Conservation (phyloP, 2,888 invertebrate species). For the Trichogramma evanescens region DNA sequence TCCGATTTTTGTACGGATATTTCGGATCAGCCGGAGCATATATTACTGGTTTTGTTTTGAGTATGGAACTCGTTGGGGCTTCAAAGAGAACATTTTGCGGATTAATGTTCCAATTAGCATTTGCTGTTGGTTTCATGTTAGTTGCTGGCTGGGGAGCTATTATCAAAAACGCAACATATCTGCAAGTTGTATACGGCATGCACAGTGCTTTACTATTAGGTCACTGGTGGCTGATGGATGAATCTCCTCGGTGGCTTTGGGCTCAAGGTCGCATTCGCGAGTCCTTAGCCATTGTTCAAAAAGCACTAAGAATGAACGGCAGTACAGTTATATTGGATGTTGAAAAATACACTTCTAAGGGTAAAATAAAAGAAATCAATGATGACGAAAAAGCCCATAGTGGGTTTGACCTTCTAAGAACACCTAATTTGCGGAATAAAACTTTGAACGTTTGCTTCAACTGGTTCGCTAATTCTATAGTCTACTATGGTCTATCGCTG, state of each 20-base stretch:
- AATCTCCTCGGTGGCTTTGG: conserved; percentile 85
- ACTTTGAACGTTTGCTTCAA: conserved; percentile 74
- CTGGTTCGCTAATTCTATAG: conserved; percentile 85
- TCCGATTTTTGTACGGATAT: conserved; percentile 68
- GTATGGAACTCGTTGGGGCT: conserved; percentile 79
- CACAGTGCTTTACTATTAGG: conserved; percentile 67
- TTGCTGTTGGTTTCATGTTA: conserved; percentile 73
- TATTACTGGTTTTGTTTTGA: conserved; percentile 59
- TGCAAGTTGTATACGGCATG: conserved; percentile 74
- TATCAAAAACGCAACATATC: conserved; percentile 62
- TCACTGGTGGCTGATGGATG: conserved; percentile 84
- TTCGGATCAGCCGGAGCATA: conserved; percentile 75
- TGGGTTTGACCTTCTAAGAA: conserved; percentile 68
- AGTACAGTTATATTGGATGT: conserved; percentile 56
- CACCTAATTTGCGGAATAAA: conserved; percentile 70
- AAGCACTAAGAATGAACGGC: conserved; percentile 68
- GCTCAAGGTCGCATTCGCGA: conserved; percentile 68
- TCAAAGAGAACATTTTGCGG: conserved; percentile 74
- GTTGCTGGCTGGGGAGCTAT: conserved; percentile 78
- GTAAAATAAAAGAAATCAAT: conserved; percentile 43
- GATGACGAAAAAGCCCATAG: conserved; percentile 52
- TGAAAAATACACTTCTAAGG: conserved; percentile 60
- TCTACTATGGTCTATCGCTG: conserved; percentile 77
- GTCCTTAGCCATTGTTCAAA: conserved; percentile 67
- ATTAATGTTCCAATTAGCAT: conserved; percentile 70